These are phyloP conservation scores for Neopipo cinnamomea DNA, from an alignment of 2,113 vertebrate genomes.

Conservation along the genomic window DNA sequence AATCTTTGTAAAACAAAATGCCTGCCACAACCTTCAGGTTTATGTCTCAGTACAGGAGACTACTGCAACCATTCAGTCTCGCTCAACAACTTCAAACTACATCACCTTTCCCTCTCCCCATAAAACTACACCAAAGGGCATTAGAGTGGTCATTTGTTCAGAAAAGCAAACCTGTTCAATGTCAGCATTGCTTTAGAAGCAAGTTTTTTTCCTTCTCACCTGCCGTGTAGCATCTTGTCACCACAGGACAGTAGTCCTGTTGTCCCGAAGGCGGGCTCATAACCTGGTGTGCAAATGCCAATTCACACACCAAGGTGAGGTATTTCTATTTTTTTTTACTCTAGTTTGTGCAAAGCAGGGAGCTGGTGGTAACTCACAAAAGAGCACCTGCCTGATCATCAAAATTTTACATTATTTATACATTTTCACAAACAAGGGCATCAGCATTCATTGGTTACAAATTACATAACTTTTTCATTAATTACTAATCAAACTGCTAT, in stretches of 20 bases:
- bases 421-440: neutral
- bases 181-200: neutral
- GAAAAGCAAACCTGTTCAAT: neutral
- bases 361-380: neutral
- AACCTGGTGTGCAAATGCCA: neutral
- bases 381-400: neutral
- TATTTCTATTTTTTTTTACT: neutral
- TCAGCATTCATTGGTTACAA: neutral
- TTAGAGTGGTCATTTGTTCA: neutral
- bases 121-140: neutral
- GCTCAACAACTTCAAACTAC: neutral
- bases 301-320: neutral
- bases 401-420: neutral
- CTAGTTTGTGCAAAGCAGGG: neutral
- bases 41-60: neutral
- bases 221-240: neutral
- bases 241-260: neutral
- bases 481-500: neutral
- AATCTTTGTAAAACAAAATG: neutral
- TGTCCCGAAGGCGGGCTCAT: neutral
- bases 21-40: neutral
- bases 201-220: neutral
- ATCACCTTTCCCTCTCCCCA: neutral
- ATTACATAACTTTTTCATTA: neutral
- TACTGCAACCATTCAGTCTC: neutral